Evolutionary conservation across 1,140 invertebrate genomes (phyloP), one percentile per base, ranked within the genome.

Genomic region (Stegodyphus dumicola): DNA sequence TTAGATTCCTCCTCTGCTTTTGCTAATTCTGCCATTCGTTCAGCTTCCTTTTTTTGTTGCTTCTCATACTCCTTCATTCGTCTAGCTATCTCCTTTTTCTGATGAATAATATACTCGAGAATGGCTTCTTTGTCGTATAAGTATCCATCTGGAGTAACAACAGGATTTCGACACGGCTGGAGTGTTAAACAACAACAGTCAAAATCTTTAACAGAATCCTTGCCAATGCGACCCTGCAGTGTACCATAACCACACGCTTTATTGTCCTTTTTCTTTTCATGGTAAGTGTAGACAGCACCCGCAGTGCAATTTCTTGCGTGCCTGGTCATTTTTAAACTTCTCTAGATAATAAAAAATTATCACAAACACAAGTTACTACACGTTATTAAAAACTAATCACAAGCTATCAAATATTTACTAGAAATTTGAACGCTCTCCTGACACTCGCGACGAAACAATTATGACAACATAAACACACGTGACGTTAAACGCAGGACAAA

Each of bases 261-360:
- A 7, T 96, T 96, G 90, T 99, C 99, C 89, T 98, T 99, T 90
- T 98, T 95, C 90, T 98, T 97, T 90, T 99, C 99, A 89, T 99
- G 96, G 89, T 99, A 99, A 0, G 98, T 98, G 90, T 99, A 99
- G 54, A 99, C 98, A 33, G 97, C 96, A 78, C 97, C 97, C 15
- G 98, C 98, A 4, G 99, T 99, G 89, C 97, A 98, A 92, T 99
- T 99, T 90, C 96, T 94, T 6, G 96, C 98, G 90, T 99, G 99
- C 81, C 98, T 92, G 0, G 96, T 98, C 96, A 98, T 98, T 89
- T 60, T 60, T 9, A 10, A 10, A 60, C 9, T 15, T 15, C 9
- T 10, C 5, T 60, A 60, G 15, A 15, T 10, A 10, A 2, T 10
- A 10, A 1, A 10, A 15, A 9, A 60, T 60, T 10, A 60, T 10